A percentile compares a stretch with the other conserved stretches of the same genome.
Evolutionary conservation across 1,140 invertebrate species (phyloP).

Genomic region (Ctenoplectra terminalis): DNA sequence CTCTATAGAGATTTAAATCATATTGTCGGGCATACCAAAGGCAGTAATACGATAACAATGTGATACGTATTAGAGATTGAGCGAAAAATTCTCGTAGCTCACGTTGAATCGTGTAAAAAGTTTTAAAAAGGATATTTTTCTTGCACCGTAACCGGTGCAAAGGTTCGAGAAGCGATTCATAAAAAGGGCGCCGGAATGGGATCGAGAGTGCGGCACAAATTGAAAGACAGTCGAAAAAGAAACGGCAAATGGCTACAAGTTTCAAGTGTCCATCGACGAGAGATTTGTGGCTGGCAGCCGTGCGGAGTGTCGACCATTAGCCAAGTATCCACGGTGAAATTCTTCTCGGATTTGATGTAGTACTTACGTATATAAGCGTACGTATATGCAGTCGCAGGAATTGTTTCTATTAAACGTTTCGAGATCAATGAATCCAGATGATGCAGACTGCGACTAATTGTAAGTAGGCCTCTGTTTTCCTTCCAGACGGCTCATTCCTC

Average conservation of each 20-base stretch:
- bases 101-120: too few species aligned
- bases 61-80: not conserved
- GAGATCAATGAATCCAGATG: conserved; percentile 70
- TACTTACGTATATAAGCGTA: too few species aligned
- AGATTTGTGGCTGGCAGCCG: conserved; percentile 12
- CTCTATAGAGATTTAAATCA: not conserved
- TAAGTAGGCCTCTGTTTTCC: conserved; percentile 59
- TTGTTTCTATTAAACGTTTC: conserved; percentile 68
- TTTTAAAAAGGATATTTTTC: too few species aligned
- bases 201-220: conserved; percentile 19
- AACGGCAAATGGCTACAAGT: not conserved
- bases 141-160: not conserved
- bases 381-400: conserved; percentile 13
- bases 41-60: too few species aligned
- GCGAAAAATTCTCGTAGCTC: not conserved
- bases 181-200: conserved; percentile 28
- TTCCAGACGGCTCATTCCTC: conserved; percentile 27
- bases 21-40: not conserved
- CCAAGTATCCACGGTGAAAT: conserved; percentile 7
- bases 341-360: not conserved
- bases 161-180: not conserved
- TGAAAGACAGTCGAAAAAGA: conserved; percentile 28
- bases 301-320: conserved; percentile 8
- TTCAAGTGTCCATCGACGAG: conserved; percentile 20
- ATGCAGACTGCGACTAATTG: conserved; percentile 50